Base-by-base conservation (phyloP, 2,113 vertebrate species). In the Neolamprologus kungweensis region DNA sequence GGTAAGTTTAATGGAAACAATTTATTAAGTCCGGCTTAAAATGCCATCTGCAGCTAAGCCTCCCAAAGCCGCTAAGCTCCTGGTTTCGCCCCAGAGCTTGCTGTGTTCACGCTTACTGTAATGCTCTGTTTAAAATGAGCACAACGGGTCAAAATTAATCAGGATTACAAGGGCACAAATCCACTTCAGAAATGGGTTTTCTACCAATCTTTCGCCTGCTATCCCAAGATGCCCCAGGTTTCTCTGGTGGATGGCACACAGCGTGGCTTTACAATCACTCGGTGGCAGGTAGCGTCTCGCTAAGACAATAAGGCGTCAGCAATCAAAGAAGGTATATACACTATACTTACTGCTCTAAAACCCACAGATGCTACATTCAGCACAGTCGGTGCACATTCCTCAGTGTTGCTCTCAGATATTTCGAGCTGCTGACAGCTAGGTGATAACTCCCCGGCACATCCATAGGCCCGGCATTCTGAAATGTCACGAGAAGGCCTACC, bases 1-100 rank as follows among this genome's bases (percentile, higher is more conserved):
- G 96, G 94, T 96, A 96, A 96, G 94, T 97, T 97, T 97, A 97
- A 97, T 97, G 96, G 96, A 97, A 97, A 97, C 97, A 96, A 97
- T 96, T 97, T 97, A 97, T 97, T 97, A 96, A 97, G 96, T 96
- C 95, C 92, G 94, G 96, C 96, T 97, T 97, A 96, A 97, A 96
- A 97, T 96, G 96, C 96, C 97, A 97, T 96, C 96, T 97, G 97
- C 96, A 96, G 96, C 95, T 96, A 97, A 97, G 96, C 97, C 95
- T 93, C 93, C 88, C 96, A 96, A 97, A 97, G 95, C 96, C 94
- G 95, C 94, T 97, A 96, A 97, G 96, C 96, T 95, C 94, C 94
- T 88, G 95, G 94, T 96, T 96, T 96, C 94, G 94, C 95, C 96
- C 94, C 85, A 82, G 90, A 96, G 95, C 95, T 96, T 87, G 94